Evolutionary conservation across 2,113 vertebrate genomes (phyloP), one percentile per base, ranked within the genome.

Genomic region (Bufo gargarizans): DNA sequence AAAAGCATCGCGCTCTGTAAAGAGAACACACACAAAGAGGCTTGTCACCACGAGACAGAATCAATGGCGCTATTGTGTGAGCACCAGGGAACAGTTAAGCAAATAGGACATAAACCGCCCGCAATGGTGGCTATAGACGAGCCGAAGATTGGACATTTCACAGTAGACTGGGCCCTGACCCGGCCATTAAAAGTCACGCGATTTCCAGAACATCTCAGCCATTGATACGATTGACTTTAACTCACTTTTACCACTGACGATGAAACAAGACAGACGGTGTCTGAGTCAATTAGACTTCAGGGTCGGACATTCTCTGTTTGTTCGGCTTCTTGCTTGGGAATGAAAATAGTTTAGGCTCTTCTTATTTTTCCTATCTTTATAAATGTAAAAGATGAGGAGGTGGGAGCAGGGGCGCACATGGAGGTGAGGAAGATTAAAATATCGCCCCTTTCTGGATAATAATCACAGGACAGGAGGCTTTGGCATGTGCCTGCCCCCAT

Each of bases 131-230:
- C 56, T 61, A 47, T n/a, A 77, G 55, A 86, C 10, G 58, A 77
- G 72, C 56, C 13, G 45, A 12, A 86, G 84, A 77, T 86, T 77
- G 72, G 72, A 86, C 71, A 86, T 63, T 77, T 77, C 45, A 86
- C 84, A 86, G 72, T 77, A 77, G 72, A 86, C 56, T 77, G 84
- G 56, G 84, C 63, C 72, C 72, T 77, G 84, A 86, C 84, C 84
- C 20, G 45, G 45, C 56, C 72, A 86, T 77, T 77, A 59, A 59
- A 58, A 86, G 58, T 45, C 69, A 72, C 71, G 22, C 19, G 71
- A 85, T 85, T 69, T 61, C 49, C 11, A 61, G 84, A 49, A 77
- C 71, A 77, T 76, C 69, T 49, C 50, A 77, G 45, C 49, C 84
- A 47, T 76, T 20, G 69, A 59, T 86, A 77, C 72, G 77, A 63